phyloP scores from a whole-genome alignment of 1,140 invertebrate species.

The Episyrphus balteatus region DNA sequence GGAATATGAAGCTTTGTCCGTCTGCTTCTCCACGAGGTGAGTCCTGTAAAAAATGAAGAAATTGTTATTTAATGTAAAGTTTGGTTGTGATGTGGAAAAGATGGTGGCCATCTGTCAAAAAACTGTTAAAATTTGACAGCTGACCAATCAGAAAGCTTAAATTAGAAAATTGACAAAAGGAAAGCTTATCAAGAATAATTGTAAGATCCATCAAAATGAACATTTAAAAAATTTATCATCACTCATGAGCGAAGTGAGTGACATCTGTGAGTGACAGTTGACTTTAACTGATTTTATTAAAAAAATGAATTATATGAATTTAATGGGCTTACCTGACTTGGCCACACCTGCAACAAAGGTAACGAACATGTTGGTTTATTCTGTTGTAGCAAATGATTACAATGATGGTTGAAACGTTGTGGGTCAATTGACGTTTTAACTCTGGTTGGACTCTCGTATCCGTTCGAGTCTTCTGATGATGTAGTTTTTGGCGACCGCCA shows the following conservation, averaged over 20 bases:
- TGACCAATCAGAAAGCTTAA: too few species aligned
- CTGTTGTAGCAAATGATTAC: slow-evolving; percentile 25
- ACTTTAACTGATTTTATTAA: neutral
- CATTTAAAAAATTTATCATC: too few species aligned
- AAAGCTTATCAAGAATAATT: too few species aligned
- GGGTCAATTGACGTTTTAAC: slow-evolving; percentile 28
- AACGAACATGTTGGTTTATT: slow-evolving; percentile 43
- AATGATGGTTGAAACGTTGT: slow-evolving; percentile 29
- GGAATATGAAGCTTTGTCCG: slow-evolving; percentile 55
- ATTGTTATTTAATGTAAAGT: neutral
- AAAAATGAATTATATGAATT: neutral
- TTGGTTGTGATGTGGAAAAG: too few species aligned
- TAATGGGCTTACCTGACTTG: slow-evolving; percentile 36
- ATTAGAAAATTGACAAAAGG: too few species aligned
- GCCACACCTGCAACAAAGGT: slow-evolving; percentile 53
- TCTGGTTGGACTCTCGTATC: slow-evolving; percentile 35
- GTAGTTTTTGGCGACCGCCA: slow-evolving; percentile 38
- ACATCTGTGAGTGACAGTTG: too few species aligned
- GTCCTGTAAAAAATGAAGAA: slow-evolving; percentile 38
- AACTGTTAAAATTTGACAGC: too few species aligned
- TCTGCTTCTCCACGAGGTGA: slow-evolving; percentile 56
- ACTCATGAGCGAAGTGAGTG: too few species aligned
- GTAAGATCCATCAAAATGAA: too few species aligned
- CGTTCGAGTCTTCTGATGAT: slow-evolving; percentile 34
- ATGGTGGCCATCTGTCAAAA: too few species aligned